phyloP scores from a whole-genome alignment of 2,113 vertebrate species.

The Phyllostomus hastatus region DNA sequence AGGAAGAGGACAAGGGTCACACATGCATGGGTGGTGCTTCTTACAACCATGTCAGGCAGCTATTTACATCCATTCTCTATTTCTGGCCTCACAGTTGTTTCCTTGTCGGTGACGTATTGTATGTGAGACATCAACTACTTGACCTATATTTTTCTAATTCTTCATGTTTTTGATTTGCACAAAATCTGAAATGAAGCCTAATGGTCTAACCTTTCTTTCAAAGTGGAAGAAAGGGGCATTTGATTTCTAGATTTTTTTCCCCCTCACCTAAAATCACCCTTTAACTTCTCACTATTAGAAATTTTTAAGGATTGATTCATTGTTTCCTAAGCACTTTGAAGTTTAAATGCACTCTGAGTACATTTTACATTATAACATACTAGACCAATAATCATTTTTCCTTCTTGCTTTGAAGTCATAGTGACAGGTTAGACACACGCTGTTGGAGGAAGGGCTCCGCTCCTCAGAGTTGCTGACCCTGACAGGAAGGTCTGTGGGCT shows the following conservation, averaged over 20 bases:
- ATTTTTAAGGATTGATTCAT: neutral
- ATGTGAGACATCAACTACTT: neutral
- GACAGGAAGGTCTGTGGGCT: neutral
- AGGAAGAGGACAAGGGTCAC: neutral
- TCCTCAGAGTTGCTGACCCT: neutral
- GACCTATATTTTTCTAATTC: neutral
- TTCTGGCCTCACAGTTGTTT: neutral
- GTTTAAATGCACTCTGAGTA: neutral
- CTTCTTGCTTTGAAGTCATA: conserved; percentile 57
- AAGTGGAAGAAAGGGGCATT: neutral
- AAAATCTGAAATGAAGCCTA: neutral
- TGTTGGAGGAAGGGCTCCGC: neutral
- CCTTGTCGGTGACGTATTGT: neutral
- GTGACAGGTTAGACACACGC: conserved; percentile 6
- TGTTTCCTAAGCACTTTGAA: conserved; percentile 40
- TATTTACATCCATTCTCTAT: neutral
- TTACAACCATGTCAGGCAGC: neutral
- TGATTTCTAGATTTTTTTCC: neutral
- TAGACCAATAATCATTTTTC: conserved; percentile 37
- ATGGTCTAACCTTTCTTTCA: neutral
- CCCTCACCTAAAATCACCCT: neutral
- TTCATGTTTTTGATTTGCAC: neutral
- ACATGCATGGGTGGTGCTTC: neutral
- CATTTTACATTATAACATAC: neutral
- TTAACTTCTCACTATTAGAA: neutral